Evolutionary conservation across 1,140 invertebrate species (phyloP).

Genomic region (Drosophila kohkoa): DNA sequence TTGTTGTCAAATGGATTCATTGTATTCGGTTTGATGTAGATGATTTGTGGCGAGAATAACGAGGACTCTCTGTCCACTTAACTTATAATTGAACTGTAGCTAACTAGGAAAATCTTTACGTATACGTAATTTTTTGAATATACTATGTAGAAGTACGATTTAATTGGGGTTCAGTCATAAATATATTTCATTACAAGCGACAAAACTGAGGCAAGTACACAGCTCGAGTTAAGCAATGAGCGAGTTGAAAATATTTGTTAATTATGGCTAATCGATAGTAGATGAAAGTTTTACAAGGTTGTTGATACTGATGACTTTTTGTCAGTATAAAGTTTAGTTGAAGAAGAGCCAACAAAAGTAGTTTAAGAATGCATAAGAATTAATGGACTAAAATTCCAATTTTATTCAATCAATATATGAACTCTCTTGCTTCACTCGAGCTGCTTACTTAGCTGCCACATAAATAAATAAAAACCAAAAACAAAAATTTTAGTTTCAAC

Average conservation of each 20-base stretch:
- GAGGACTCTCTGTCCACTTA: conserved; percentile 9
- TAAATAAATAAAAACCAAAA: not conserved
- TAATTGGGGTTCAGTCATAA: conserved; percentile 15
- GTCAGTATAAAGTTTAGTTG: too few species aligned
- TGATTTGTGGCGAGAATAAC: conserved; percentile 33
- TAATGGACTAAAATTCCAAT: too few species aligned
- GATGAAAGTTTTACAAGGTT: too few species aligned
- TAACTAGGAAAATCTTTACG: conserved; percentile 2
- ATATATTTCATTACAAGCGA: not conserved
- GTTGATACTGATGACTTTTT: too few species aligned
- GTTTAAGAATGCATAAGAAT: too few species aligned
- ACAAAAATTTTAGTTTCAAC: conserved; percentile 3
- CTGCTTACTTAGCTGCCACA: conserved; percentile 6
- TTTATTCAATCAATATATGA: not conserved
- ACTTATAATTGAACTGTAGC: conserved; percentile 15
- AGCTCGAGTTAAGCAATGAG: conserved; percentile 3
- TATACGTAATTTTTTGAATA: not conserved
- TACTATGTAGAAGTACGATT: conserved; percentile 8
- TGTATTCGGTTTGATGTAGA: conserved; percentile 33
- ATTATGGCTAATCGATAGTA: not conserved
- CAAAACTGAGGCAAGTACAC: not conserved
- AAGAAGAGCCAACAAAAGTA: too few species aligned
- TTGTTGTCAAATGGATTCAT: conserved; percentile 26
- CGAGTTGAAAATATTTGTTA: not conserved
- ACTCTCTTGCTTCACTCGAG: not conserved